Evolutionary conservation across 2,888 invertebrate genomes (phyloP).

Genomic region (Unio pictorum): DNA sequence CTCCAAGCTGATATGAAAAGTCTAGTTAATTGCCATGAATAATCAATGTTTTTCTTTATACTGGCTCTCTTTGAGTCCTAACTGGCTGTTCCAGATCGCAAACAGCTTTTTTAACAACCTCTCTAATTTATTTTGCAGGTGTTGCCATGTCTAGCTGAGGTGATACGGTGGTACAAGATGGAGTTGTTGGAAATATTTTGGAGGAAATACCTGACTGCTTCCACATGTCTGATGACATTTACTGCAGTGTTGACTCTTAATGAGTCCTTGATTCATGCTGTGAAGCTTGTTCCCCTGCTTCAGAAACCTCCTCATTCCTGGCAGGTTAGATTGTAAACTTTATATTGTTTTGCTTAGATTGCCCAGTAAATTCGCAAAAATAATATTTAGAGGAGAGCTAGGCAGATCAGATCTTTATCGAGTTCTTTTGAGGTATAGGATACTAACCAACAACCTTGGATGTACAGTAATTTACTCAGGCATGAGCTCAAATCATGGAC

Average conservation of each 20-base stretch:
- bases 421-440: not conserved
- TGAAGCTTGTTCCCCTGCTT: constrained; percentile 48
- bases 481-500: too few species aligned
- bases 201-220: constrained; percentile 46
- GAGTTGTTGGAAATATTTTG: constrained; percentile 55
- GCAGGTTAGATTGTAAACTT: constrained; percentile 35
- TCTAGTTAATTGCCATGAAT: too few species aligned
- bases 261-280: constrained; percentile 58
- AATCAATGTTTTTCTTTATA: too few species aligned
- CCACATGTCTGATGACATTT: constrained; percentile 53
- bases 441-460: too few species aligned
- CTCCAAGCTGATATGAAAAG: too few species aligned
- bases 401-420: too few species aligned
- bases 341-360: too few species aligned
- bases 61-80: too few species aligned
- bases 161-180: constrained; percentile 67
- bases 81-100: not conserved
- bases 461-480: too few species aligned
- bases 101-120: not conserved
- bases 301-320: constrained; percentile 50
- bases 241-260: constrained; percentile 53
- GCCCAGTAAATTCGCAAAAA: not conserved
- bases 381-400: not conserved
- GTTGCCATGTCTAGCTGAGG: constrained; percentile 63
- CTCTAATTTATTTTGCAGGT: constrained; percentile 42